phyloP scores from a whole-genome alignment of 2,888 invertebrate genomes.

The Pardosa pseudoannulata region DNA sequence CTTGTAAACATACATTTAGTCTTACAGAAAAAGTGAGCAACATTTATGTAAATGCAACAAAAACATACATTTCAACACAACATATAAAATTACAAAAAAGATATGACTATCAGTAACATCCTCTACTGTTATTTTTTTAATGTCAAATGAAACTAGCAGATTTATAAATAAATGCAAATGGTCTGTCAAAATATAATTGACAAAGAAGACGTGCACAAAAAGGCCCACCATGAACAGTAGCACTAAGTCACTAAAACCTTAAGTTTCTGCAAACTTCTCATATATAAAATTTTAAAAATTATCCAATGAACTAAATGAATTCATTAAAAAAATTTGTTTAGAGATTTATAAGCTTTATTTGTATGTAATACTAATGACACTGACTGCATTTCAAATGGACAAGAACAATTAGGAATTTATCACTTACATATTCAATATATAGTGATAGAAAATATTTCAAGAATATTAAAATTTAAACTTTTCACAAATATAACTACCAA shows the following conservation, averaged over 20 bases:
- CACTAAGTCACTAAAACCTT: too few relatives aligned
- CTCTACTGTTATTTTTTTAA: background rate
- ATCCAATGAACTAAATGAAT: too few relatives aligned
- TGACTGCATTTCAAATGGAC: background rate
- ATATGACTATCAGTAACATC: background rate
- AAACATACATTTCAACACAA: background rate
- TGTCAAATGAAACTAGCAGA: slow-evolving; percentile 7
- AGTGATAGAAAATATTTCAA: slow-evolving; percentile 4
- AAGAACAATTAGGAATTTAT: slow-evolving; percentile 16
- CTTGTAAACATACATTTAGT: background rate
- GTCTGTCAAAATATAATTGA: background rate
- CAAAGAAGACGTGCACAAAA: background rate
- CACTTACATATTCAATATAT: slow-evolving; percentile 2
- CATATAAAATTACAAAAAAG: slow-evolving; percentile 14
- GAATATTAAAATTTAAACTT: slow-evolving; percentile 32
- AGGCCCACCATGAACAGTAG: background rate
- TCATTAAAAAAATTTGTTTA: too few relatives aligned
- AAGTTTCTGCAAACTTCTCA: too few relatives aligned
- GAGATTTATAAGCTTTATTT: background rate
- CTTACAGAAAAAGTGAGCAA: background rate
- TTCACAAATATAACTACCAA: slow-evolving; percentile 38
- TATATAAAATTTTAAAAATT: too few relatives aligned
- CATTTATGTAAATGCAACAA: slow-evolving; percentile 15
- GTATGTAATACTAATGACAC: background rate
- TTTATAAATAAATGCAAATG: slow-evolving; percentile 2